Conservation (phyloP, 2,113 vertebrate species). For the Orientallactaga bullata region DNA sequence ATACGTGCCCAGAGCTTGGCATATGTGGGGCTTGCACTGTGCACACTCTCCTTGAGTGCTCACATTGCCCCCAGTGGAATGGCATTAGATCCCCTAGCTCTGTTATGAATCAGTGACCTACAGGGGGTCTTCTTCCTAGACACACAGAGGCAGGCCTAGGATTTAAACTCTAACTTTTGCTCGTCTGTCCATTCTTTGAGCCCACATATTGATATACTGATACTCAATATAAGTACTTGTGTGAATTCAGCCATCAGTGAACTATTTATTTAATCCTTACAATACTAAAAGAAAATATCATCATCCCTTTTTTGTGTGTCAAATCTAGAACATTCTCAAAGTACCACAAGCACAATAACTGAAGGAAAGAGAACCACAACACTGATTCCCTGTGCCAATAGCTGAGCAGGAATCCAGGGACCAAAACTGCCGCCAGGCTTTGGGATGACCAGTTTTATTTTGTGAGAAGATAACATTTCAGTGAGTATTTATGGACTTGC, state of each 20-base stretch:
- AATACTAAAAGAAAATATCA: background rate
- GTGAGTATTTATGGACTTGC: too few relatives aligned
- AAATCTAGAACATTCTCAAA: too few relatives aligned
- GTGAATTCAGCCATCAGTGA: background rate
- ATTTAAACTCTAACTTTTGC: background rate
- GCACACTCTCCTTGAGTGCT: background rate
- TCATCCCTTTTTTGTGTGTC: background rate
- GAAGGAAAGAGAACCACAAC: too few relatives aligned
- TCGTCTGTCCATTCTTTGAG: background rate
- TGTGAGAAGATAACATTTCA: too few relatives aligned
- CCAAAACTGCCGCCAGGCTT: too few relatives aligned
- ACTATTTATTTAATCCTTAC: background rate
- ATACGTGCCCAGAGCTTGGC: background rate
- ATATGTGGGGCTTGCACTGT: accelerated
- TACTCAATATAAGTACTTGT: background rate
- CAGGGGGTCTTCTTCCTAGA: background rate
- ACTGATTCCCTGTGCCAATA: too few relatives aligned
- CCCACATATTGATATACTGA: slow-evolving; percentile 22
- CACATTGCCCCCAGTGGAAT: background rate
- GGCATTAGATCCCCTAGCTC: background rate
- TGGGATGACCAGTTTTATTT: too few relatives aligned
- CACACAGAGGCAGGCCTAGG: background rate
- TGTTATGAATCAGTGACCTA: background rate
- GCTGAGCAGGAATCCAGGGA: too few relatives aligned
- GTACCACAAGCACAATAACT: too few relatives aligned